Evolutionary conservation across 2,113 vertebrate species (phyloP), one percentile per base, ranked within the genome.

Genomic region (Hippocampus guttulatus): DNA sequence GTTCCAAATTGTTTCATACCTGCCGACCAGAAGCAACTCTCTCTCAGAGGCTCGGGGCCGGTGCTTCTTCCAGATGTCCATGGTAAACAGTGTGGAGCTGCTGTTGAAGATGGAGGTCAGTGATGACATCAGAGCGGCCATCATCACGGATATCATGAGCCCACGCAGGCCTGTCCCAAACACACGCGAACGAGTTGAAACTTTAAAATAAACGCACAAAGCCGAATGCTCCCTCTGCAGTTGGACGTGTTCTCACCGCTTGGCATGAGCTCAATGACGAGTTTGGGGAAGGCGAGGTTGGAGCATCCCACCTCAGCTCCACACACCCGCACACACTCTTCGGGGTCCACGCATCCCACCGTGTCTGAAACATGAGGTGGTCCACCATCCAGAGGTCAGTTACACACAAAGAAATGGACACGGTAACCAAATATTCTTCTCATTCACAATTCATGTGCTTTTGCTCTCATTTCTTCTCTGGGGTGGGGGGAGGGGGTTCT

Each of bases 191-290:
- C 16, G 54, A 23, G 7, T 54, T 8, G 8, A 68, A 12, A 27
- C 25, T n/a, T 8, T 0, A 2, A 65, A 47, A 43, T 15, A 8
- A 64, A n/a, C 5, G n/a, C n/a, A 43, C 3, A 49, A 11, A 4
- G n/a, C 18, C 15, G 11, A 12, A 45, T 25, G 25, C 41, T 67
- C 14, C 16, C 23, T 21, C 2, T 10, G 15, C 51, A 30, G 16
- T 41, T 40, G 45, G 3, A 0, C 0, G 12, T 3, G 2, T 65
- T 52, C 94, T 94, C 87, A 95, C 95, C 94, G 0, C 88, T 89
- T 33, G 95, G 95, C 95, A 98, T 95, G 64, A 98, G 93, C 63
- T 96, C 94, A 6, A 95, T 91, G 84, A 98, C 94, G 83, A 96
- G 89, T 81, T 95, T 95, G 73, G 95, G 95, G 75, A 93, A 95